phyloP scores from a whole-genome alignment of 2,797 vertebrate genomes.

The Macropus fuliginosus region DNA sequence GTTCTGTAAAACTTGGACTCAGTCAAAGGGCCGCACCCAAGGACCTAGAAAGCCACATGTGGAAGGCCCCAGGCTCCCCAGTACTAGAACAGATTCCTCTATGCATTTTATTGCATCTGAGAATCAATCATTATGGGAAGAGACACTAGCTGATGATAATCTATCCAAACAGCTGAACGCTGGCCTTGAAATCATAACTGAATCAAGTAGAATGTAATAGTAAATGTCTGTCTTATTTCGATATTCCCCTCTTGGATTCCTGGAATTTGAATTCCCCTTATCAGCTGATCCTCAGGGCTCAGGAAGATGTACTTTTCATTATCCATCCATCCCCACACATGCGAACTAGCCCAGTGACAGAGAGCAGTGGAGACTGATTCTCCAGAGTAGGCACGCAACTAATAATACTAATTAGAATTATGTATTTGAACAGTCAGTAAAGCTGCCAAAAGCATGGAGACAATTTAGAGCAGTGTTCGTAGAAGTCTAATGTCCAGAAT shows the following conservation, averaged over 20 bases:
- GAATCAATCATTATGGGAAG: slow-evolving; percentile 64
- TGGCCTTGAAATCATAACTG: slow-evolving; percentile 61
- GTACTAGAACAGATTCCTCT: slow-evolving; percentile 32
- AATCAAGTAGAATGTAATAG: slow-evolving; percentile 65
- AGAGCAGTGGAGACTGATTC: slow-evolving; percentile 19
- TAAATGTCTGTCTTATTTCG: slow-evolving; percentile 33
- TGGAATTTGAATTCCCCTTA: slow-evolving; percentile 64
- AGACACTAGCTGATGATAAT: slow-evolving; percentile 66
- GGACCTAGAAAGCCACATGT: too few relatives aligned
- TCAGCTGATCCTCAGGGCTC: slow-evolving; percentile 42
- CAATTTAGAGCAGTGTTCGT: neutral
- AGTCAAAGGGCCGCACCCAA: too few relatives aligned
- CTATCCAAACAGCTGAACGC: slow-evolving; percentile 71
- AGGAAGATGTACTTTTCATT: slow-evolving; percentile 61
- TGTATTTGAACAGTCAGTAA: slow-evolving; percentile 24
- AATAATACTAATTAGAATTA: slow-evolving; percentile 63
- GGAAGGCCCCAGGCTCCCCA: too few relatives aligned
- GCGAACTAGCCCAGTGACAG: slow-evolving; percentile 69
- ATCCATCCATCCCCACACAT: slow-evolving; percentile 44
- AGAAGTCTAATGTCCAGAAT: neutral
- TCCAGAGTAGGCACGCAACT: slow-evolving; percentile 18
- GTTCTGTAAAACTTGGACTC: too few relatives aligned
- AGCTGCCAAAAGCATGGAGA: neutral
- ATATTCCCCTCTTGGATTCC: slow-evolving; percentile 51
- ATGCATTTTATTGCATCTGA: slow-evolving; percentile 63